Conservation (phyloP, 2,797 vertebrate genomes). For the Moxostoma hubbsi region DNA sequence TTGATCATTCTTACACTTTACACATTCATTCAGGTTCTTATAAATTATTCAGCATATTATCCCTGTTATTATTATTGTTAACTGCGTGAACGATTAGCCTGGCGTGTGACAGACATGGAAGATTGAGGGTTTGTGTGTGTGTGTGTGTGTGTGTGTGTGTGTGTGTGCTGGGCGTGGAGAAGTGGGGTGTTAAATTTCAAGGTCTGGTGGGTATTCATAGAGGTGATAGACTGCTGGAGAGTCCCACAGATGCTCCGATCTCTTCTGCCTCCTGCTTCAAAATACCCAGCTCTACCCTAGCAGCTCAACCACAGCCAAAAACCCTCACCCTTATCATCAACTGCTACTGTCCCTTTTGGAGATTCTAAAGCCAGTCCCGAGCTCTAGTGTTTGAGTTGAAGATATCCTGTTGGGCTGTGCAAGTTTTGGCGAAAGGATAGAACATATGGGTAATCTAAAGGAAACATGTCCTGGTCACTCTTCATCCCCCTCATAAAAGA, state of each 20-base stretch:
- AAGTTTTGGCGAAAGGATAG: neutral
- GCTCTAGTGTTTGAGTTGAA: neutral
- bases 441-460: conserved; percentile 3
- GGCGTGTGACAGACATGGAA: conserved; percentile 2
- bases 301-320: neutral
- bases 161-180: neutral
- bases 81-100: neutral
- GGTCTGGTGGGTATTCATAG: conserved; percentile 49
- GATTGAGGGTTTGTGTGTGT: conserved; percentile 10
- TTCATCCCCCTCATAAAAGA: neutral
- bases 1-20: neutral
- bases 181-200: conserved; percentile 51
- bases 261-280: conserved; percentile 13
- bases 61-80: neutral
- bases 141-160: neutral
- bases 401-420: neutral
- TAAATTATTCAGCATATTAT: neutral
- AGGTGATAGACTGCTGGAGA: conserved; percentile 41
- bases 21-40: neutral
- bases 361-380: neutral
- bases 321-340: neutral
- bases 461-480: neutral
- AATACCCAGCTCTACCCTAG: conserved; percentile 1
- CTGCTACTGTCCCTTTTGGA: neutral
- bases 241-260: conserved; percentile 29